A percentile compares a stretch with the other conserved stretches of the same genome.
phyloP scores from a whole-genome alignment of 2,888 invertebrate species.

The Microchrysa polita region DNA sequence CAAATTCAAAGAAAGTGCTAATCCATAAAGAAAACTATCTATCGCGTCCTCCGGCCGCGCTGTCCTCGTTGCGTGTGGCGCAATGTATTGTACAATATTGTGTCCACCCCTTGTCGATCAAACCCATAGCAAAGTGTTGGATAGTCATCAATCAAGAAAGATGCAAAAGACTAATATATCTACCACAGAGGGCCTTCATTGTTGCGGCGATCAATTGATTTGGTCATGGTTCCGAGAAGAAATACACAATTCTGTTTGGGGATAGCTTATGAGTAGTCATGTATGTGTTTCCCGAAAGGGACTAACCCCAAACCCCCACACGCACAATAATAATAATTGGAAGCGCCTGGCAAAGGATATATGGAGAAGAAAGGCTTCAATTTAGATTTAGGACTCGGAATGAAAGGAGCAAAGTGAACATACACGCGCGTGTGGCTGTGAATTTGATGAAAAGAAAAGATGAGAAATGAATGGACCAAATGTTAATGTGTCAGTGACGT shows the following conservation, averaged over 20 bases:
- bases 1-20: slow-evolving; percentile 47
- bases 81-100: neutral
- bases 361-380: neutral
- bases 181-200: slow-evolving; percentile 24
- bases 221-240: slow-evolving; percentile 14
- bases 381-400: neutral
- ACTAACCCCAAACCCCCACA: neutral
- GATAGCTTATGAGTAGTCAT: too few relatives aligned
- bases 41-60: too few relatives aligned
- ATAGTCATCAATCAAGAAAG: slow-evolving; percentile 44
- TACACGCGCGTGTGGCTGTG: neutral
- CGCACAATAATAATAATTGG: neutral
- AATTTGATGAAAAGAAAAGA: slow-evolving; percentile 20
- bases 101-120: slow-evolving; percentile 16
- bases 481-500: slow-evolving; percentile 11
- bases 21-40: slow-evolving; percentile 31
- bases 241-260: too few relatives aligned
- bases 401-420: too few relatives aligned
- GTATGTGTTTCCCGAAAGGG: neutral
- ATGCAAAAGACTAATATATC: slow-evolving; percentile 30
- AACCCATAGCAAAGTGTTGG: slow-evolving; percentile 28
- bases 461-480: slow-evolving; percentile 34
- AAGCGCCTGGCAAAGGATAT: too few relatives aligned
- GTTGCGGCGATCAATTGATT: slow-evolving; percentile 43
- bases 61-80: too few relatives aligned